These are phyloP conservation scores for Mayetiola destructor DNA, from an alignment of 2,888 invertebrate species.

Conservation along the genomic window DNA sequence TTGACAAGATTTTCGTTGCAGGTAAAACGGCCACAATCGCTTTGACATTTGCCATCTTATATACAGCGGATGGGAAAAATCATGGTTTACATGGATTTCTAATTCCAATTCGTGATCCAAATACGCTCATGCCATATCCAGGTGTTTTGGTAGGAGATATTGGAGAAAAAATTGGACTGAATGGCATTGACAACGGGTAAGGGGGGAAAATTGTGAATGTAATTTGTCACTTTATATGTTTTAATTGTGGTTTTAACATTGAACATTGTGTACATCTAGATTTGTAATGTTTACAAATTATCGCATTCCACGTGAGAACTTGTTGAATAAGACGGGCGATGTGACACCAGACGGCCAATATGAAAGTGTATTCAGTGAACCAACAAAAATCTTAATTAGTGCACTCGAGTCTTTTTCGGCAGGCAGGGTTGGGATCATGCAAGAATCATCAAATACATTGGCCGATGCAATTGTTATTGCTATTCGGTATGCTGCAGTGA, in stretches of 20 bases:
- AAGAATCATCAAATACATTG: constrained; percentile 37
- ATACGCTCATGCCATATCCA: constrained; percentile 60
- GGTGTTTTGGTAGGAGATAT: constrained; percentile 83
- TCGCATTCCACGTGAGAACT: constrained; percentile 68
- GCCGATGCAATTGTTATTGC: constrained; percentile 55
- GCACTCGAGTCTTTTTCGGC: constrained; percentile 76
- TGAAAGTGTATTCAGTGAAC: constrained; percentile 79
- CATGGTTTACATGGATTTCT: constrained; percentile 85
- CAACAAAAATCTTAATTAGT: constrained; percentile 68
- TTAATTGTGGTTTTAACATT: background rate
- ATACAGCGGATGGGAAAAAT: constrained; percentile 57
- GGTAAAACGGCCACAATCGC: constrained; percentile 74
- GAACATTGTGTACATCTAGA: constrained; percentile 34
- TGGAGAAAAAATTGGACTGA: constrained; percentile 82
- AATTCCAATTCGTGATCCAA: constrained; percentile 68
- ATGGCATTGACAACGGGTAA: constrained; percentile 86
- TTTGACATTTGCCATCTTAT: constrained; percentile 77
- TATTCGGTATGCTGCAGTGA: constrained; percentile 59
- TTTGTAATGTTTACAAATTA: constrained; percentile 79
- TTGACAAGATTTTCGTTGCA: constrained; percentile 33
- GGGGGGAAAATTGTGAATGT: too few species aligned
- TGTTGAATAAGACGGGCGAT: constrained; percentile 79
- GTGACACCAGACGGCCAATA: constrained; percentile 77
- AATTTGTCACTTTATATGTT: too few species aligned
- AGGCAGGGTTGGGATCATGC: constrained; percentile 60